Evolutionary conservation across 2,113 vertebrate genomes (phyloP), one percentile per base, ranked within the genome.

Genomic region (Tetrao urogallus): DNA sequence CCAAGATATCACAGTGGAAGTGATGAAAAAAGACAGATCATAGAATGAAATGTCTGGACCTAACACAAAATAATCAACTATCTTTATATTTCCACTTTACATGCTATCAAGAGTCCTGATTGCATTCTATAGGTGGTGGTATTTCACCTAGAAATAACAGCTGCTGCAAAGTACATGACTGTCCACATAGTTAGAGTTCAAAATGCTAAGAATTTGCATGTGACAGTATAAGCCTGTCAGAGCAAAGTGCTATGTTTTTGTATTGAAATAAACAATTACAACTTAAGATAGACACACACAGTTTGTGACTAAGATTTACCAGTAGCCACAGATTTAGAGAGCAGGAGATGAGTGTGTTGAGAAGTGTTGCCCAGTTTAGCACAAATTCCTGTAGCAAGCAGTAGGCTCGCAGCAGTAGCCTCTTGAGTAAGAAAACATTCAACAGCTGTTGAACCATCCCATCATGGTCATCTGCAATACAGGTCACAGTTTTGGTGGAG

Each of bases 1-100:
- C 91, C 88, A 95, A 87, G 66, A 95, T 97, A 96, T 97, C 97
- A 96, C 89, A 91, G 36, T 77, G n/a, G 82, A 96, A 57, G 82
- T 97, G 96, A 98, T 97, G 95, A 96, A 97, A 98, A 97, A 96
- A 97, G 97, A 97, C 98, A 98, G 95, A 93, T 93, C 90, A 95
- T 94, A 96, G 93, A 98, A 97, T 97, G 97, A 92, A 98, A 97
- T 48, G 48, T 80, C 97, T 94, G 93, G 84, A 82, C 42, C 82
- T 96, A 97, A 96, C 93, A 96, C 75, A 94, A 97, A 97, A 98
- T 97, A 98, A 98, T 98, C 97, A 97, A 57, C 91, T 92, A 96
- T 97, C 94, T 97, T 97, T 98, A 95, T 97, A 97, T 97, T 98
- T 97, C 95, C 94, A 97, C 92, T 98, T 97, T 97, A 90, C 75